Conservation (phyloP, 2,113 vertebrate species). For the Otis tarda region DNA sequence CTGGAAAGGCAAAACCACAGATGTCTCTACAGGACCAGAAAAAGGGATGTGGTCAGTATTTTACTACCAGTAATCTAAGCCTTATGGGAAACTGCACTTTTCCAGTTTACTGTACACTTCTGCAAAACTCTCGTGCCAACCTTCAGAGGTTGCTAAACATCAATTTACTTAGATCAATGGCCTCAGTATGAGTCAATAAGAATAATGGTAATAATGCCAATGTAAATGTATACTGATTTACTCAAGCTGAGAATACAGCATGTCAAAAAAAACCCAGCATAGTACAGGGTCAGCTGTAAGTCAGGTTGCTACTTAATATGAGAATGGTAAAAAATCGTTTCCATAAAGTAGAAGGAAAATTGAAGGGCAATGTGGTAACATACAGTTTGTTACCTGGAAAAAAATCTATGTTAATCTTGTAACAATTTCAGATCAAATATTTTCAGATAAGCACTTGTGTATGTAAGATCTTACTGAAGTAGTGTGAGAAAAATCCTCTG, state of each 20-base stretch:
- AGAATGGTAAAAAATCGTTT: neutral
- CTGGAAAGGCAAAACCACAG: slow-evolving; percentile 70
- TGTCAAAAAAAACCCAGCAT: neutral
- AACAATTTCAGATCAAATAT: neutral
- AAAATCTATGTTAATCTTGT: neutral
- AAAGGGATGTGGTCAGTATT: slow-evolving; percentile 57
- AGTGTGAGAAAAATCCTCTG: neutral
- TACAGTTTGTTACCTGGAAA: neutral
- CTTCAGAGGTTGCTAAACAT: slow-evolving; percentile 36
- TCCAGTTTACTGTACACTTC: slow-evolving; percentile 59
- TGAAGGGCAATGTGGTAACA: neutral
- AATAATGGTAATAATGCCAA: neutral
- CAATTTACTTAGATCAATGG: slow-evolving; percentile 8
- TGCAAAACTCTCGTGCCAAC: slow-evolving; percentile 40
- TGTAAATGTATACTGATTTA: neutral
- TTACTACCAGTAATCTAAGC: slow-evolving; percentile 64
- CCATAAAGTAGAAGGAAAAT: neutral
- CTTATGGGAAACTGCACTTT: slow-evolving; percentile 69
- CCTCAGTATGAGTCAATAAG: neutral
- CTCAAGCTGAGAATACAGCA: neutral
- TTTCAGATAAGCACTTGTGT: neutral
- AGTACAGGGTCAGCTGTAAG: neutral
- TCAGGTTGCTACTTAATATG: neutral
- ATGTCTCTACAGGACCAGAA: slow-evolving; percentile 43
- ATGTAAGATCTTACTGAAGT: neutral